Base-by-base conservation (phyloP, 2,113 vertebrate species). In the Rhea americana region DNA sequence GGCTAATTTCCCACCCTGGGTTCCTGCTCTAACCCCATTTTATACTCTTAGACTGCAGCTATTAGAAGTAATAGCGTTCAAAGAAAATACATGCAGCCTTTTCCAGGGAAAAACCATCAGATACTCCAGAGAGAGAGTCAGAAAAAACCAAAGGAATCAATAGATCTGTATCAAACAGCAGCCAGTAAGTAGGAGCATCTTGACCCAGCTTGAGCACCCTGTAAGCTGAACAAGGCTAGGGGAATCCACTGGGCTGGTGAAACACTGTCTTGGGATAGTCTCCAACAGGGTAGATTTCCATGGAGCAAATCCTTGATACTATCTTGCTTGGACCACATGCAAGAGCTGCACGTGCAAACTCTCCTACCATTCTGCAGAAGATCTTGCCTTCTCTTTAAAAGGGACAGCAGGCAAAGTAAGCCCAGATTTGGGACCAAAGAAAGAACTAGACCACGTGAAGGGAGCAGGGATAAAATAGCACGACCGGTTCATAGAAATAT, bases 181-280 rank as follows among this genome's bases (percentile, higher is more conserved):
- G 61, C 73, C 65, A 77, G 14, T 19, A 81, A 58, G 2, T 15
- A 58, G 37, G 1, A 89, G 9, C 43, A 85, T 32, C 67, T 9
- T 67, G n/a, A 75, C 65, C 86, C 7, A 43, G 25, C 10, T 11
- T 28, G 65, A 80, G 30, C 59, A 63, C 13, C 22, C 37, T 11
- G 8, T 37, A 43, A 25, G 59, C 4, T 0, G 1, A 45, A 37
- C 1, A 1, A 89, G 6, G 47, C 28, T 53, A 83, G 39, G 35
- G 45, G 70, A 51, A 85, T 26, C 5, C 51, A 76, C 14, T 9
- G 2, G 21, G 56, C 13, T 41, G 66, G 7, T 5, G 35, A 68
- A 76, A 65, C 30, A 5, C 24, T 5, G 17, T 56, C 25, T 25
- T 13, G 13, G 4, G 13, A 56, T n/a, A 26, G 83, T 45, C 24